A percentile compares a stretch with the other conserved stretches of the same genome.
These are phyloP conservation scores for Anoura caudifer DNA, from an alignment of 2,113 vertebrate genomes.

Conservation along the genomic window DNA sequence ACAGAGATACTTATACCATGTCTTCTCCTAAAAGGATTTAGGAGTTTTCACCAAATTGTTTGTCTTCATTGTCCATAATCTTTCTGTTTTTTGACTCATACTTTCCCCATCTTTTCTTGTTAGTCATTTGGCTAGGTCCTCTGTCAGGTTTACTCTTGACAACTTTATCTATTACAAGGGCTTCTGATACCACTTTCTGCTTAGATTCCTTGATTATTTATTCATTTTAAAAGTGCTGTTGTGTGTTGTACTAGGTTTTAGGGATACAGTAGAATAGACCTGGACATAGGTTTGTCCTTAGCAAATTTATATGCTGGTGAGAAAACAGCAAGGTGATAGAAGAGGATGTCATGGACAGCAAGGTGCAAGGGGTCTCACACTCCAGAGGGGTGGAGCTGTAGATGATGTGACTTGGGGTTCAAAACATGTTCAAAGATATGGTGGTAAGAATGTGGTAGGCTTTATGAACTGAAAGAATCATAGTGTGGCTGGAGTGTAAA, in stretches of 20 bases:
- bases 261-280: neutral
- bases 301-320: neutral
- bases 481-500: neutral
- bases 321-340: neutral
- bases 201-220: neutral
- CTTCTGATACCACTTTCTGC: neutral
- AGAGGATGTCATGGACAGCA: neutral
- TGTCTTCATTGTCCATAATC: neutral
- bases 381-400: neutral
- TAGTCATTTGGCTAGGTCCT: neutral
- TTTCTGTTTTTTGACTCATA: neutral
- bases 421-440: neutral
- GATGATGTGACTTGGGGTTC: neutral
- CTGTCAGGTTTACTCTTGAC: neutral
- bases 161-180: neutral
- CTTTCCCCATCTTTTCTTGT: neutral
- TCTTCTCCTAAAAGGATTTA: neutral
- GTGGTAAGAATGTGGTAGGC: neutral
- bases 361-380: neutral
- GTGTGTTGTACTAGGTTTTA: neutral
- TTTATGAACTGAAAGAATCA: neutral
- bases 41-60: neutral
- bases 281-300: neutral
- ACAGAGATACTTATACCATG: neutral
- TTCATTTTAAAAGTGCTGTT: neutral